Conservation (phyloP, 2,797 vertebrate species). For the Sebastes diploproa region DNA sequence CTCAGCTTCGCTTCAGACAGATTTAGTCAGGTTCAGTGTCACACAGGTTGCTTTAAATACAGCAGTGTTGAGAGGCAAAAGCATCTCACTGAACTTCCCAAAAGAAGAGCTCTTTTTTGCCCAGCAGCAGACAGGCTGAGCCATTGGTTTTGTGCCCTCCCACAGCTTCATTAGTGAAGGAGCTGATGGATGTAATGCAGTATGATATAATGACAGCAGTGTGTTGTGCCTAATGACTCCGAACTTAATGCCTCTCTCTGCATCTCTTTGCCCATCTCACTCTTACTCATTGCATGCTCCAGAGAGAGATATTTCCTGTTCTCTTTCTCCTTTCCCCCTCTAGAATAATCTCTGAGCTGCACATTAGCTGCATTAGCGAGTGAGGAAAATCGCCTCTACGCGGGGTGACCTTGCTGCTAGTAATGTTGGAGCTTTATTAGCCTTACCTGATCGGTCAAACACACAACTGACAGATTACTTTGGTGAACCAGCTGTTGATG, state of each 20-base stretch:
- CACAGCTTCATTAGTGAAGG: slow-evolving; percentile 52
- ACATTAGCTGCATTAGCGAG: slow-evolving; percentile 57
- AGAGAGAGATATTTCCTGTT: slow-evolving; percentile 40
- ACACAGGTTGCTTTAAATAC: slow-evolving; percentile 67
- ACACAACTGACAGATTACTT: not conserved
- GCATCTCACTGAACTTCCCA: slow-evolving; percentile 26
- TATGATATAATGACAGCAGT: slow-evolving; percentile 56
- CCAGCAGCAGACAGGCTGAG: slow-evolving; percentile 34
- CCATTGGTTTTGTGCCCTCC: slow-evolving; percentile 30
- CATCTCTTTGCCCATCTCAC: slow-evolving; percentile 27
- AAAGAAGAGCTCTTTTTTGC: slow-evolving; percentile 38
- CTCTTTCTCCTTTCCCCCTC: slow-evolving; percentile 20
- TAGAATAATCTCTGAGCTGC: slow-evolving; percentile 40
- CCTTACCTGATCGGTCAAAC: slow-evolving; percentile 17
- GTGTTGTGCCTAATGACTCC: slow-evolving; percentile 64
- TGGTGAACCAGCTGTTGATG: not conserved
- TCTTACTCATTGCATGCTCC: slow-evolving; percentile 17
- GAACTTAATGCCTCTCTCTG: slow-evolving; percentile 47
- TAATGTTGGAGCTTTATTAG: slow-evolving; percentile 36
- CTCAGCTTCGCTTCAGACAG: slow-evolving; percentile 56
- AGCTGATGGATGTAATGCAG: slow-evolving; percentile 59
- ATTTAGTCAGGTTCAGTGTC: slow-evolving; percentile 68
- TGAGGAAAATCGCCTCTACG: slow-evolving; percentile 27
- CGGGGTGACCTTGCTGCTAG: slow-evolving; percentile 63
- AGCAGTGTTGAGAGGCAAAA: slow-evolving; percentile 30